Conservation (phyloP, 2,113 vertebrate species). For the Grallaria varia region DNA sequence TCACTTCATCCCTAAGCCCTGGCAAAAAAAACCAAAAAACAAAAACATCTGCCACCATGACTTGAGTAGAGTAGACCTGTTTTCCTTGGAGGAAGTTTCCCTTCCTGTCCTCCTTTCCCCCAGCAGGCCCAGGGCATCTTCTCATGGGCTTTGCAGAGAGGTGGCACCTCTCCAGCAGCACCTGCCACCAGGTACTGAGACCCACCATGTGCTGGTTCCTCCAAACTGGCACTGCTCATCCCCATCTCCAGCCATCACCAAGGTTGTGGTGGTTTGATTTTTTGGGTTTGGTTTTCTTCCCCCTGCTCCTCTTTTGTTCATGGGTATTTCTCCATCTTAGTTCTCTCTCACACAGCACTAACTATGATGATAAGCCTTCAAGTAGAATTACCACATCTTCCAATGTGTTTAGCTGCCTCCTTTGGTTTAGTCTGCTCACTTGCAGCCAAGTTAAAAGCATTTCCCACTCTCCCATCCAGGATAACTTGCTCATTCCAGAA, state of each 20-base stretch:
- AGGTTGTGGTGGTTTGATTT: rapidly evolving
- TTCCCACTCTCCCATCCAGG: not conserved
- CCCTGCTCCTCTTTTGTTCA: not conserved
- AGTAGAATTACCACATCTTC: not conserved
- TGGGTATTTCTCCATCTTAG: not conserved
- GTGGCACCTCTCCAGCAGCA: not conserved
- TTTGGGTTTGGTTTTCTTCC: rapidly evolving
- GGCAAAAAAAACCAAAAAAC: not conserved
- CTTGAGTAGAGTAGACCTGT: not conserved
- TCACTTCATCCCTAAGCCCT: not conserved
- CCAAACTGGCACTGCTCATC: not conserved
- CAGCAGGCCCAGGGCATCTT: not conserved
- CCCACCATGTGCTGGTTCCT: not conserved
- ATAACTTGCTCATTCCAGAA: not conserved
- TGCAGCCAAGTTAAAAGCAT: not conserved
- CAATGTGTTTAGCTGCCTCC: not conserved
- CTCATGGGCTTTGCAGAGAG: not conserved
- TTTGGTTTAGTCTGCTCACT: not conserved
- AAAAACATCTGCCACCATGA: too few species aligned
- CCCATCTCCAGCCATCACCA: not conserved
- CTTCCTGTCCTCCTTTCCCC: not conserved
- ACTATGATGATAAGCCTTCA: not conserved
- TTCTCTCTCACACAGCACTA: not conserved
- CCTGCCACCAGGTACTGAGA: not conserved
- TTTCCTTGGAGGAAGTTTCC: not conserved